These are phyloP conservation scores for Leptodactylus fallax DNA, from an alignment of 2,797 vertebrate species.

Conservation along the genomic window DNA sequence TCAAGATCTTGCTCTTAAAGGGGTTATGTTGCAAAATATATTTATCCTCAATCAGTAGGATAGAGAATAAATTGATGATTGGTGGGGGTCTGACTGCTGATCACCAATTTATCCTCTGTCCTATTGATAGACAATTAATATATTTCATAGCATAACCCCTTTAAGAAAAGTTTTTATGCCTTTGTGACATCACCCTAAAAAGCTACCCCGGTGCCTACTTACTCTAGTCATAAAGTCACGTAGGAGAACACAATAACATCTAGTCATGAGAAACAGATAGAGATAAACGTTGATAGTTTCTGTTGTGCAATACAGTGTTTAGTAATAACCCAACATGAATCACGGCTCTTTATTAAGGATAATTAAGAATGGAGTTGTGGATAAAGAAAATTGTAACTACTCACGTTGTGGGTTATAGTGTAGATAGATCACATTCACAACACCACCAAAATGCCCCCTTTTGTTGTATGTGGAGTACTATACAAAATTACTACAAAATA, in stretches of 20 bases:
- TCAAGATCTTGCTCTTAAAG: too few species aligned
- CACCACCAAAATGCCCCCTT: not conserved
- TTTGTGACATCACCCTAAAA: too few species aligned
- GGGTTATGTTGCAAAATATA: too few species aligned
- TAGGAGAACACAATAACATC: not conserved
- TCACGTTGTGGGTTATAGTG: not conserved
- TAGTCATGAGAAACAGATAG: not conserved
- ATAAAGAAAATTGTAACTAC: not conserved
- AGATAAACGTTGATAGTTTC: not conserved
- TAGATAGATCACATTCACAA: not conserved
- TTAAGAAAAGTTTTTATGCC: too few species aligned
- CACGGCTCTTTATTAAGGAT: not conserved
- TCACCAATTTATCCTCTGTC: too few species aligned
- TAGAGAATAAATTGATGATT: too few species aligned
- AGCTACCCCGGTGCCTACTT: not conserved
- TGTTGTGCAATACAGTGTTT: not conserved
- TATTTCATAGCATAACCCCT: too few species aligned
- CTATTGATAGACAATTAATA: too few species aligned
- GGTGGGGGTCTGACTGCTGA: too few species aligned
- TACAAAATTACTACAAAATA: too few species aligned
- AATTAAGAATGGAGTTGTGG: not conserved
- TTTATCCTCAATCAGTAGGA: too few species aligned
- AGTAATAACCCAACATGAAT: constrained; percentile 11
- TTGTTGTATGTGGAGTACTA: too few species aligned
- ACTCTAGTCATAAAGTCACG: not conserved